Percentiles rank a stretch among this genome's conserved stretches.
Evolutionary conservation across 2,113 vertebrate genomes (phyloP).

Genomic region (Platanista minor): DNA sequence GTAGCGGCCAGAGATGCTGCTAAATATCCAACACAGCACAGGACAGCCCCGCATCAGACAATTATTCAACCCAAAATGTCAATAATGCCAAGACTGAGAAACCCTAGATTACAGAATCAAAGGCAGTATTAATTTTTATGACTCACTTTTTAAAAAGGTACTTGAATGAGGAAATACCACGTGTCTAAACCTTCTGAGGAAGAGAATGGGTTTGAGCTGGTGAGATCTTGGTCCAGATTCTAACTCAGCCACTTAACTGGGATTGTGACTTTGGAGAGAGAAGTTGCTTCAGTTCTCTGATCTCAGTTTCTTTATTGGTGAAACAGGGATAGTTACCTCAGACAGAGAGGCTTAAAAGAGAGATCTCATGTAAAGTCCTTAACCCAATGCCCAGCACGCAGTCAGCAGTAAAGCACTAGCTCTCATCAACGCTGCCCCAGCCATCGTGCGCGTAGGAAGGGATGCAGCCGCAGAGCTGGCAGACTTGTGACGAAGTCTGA

Average conservation of each 20-base stretch:
- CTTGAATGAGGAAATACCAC: not conserved
- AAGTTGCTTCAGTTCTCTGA: not conserved
- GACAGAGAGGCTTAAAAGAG: not conserved
- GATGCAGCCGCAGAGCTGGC: fast-evolving
- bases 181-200: not conserved
- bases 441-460: fast-evolving
- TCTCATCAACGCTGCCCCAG: not conserved
- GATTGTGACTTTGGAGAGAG: not conserved
- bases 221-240: not conserved
- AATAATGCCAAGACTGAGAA: not conserved
- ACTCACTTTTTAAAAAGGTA: not conserved
- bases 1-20: not conserved
- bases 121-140: not conserved
- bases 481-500: fast-evolving
- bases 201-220: not conserved
- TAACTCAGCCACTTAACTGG: not conserved
- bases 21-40: not conserved
- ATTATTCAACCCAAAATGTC: too few relatives aligned
- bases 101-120: not conserved
- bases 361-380: not conserved
- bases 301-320: not conserved
- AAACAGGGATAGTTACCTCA: not conserved
- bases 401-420: not conserved
- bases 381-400: fast-evolving
- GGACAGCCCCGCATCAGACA: fast-evolving